Evolutionary conservation across 1,140 invertebrate genomes (phyloP).

Genomic region (Scaptomyza pallida): DNA sequence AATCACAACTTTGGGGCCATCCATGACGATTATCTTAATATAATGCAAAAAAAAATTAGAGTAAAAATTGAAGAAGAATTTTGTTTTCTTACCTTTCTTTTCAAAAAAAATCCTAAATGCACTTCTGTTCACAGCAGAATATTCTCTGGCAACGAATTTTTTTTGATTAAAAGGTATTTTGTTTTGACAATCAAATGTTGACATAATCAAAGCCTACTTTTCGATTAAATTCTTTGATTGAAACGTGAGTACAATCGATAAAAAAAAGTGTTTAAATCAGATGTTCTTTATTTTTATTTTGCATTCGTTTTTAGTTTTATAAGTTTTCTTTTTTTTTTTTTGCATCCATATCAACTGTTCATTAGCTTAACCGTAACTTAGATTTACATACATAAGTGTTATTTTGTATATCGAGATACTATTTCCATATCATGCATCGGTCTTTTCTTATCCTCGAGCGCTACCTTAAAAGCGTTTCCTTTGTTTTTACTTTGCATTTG

Average conservation of each 20-base stretch:
- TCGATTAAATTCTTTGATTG: background rate
- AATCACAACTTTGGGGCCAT: slow-evolving; percentile 12
- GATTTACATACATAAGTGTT: slow-evolving; percentile 65
- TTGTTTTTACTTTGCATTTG: slow-evolving; percentile 18
- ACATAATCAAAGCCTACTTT: background rate
- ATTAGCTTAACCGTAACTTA: slow-evolving; percentile 75
- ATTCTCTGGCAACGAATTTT: too few relatives aligned
- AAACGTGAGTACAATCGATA: slow-evolving; percentile 1
- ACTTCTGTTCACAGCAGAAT: too few relatives aligned
- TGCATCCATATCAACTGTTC: slow-evolving; percentile 66
- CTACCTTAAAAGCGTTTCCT: slow-evolving; percentile 56
- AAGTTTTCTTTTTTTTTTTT: slow-evolving; percentile 51
- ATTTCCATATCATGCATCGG: slow-evolving; percentile 14
- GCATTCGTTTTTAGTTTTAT: slow-evolving; percentile 58
- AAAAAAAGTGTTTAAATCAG: slow-evolving; percentile 37
- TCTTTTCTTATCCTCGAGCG: slow-evolving; percentile 19
- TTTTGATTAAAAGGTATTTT: background rate
- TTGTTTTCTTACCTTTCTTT: too few relatives aligned
- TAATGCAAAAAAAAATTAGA: background rate
- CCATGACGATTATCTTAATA: slow-evolving; percentile 3
- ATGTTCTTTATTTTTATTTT: slow-evolving; percentile 69
- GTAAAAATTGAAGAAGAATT: too few relatives aligned
- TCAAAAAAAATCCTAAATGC: too few relatives aligned
- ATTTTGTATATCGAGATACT: slow-evolving; percentile 42
- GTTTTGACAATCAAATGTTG: background rate